phyloP scores from a whole-genome alignment of 2,113 vertebrate genomes.

The Dermatemys mawii region DNA sequence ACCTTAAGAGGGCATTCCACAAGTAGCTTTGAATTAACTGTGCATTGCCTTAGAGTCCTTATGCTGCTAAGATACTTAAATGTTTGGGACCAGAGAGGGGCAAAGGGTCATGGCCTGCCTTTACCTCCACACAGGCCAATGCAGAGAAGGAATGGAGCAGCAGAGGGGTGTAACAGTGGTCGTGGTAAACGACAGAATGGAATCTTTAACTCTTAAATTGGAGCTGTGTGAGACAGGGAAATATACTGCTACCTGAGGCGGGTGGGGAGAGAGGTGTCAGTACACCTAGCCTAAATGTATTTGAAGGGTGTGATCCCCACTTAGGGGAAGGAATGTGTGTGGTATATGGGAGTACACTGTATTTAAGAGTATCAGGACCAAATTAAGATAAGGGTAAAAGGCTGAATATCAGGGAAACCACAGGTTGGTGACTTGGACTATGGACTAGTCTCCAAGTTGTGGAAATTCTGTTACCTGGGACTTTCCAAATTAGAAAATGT shows the following conservation, averaged over 20 bases:
- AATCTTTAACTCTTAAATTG: not conserved
- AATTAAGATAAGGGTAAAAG: constrained; percentile 44
- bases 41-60: not conserved
- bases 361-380: not conserved
- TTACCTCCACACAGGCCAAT: not conserved
- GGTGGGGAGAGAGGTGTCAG: too few relatives aligned
- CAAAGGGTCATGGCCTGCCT: not conserved
- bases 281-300: not conserved
- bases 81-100: fast-evolving
- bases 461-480: not conserved
- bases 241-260: not conserved
- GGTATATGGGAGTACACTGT: constrained; percentile 31
- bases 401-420: not conserved
- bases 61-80: not conserved
- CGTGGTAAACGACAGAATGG: not conserved
- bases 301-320: not conserved
- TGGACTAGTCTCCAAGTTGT: not conserved
- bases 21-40: not conserved
- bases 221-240: not conserved
- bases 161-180: not conserved
- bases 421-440: not conserved
- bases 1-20: not conserved
- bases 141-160: not conserved
- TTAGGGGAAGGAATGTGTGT: not conserved
- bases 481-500: not conserved